Percentiles rank a stretch among this genome's conserved stretches.
phyloP scores from a whole-genome alignment of 2,888 invertebrate genomes.

The Notocelia uddmanniana region DNA sequence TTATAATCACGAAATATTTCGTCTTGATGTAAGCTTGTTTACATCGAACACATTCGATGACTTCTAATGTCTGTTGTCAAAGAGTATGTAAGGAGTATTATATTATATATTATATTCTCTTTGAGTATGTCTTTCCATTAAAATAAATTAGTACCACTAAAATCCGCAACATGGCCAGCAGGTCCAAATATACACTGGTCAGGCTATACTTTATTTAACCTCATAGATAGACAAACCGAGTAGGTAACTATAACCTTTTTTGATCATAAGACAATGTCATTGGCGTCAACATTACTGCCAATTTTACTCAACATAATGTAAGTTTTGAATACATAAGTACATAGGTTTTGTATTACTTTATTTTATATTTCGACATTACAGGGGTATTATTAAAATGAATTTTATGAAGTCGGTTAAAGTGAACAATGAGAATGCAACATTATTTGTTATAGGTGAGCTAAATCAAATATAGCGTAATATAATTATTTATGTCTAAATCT shows the following conservation, averaged over 20 bases:
- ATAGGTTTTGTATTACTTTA: conserved; percentile 20
- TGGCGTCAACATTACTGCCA: not conserved
- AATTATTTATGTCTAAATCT: too few relatives aligned
- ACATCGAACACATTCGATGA: too few relatives aligned
- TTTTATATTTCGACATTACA: not conserved
- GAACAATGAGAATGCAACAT: conserved; percentile 33
- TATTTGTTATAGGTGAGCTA: conserved; percentile 34
- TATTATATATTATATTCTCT: too few relatives aligned
- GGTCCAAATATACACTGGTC: too few relatives aligned
- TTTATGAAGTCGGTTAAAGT: conserved; percentile 29
- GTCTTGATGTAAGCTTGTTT: too few relatives aligned
- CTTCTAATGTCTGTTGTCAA: too few relatives aligned
- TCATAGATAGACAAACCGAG: not conserved
- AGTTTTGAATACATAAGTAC: not conserved
- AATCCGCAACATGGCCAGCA: too few relatives aligned
- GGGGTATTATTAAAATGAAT: conserved; percentile 28
- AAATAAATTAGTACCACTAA: too few relatives aligned
- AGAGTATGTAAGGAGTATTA: too few relatives aligned
- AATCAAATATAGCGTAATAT: not conserved
- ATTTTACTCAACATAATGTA: not conserved
- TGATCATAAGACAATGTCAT: not conserved
- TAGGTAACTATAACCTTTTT: not conserved
- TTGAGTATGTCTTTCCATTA: too few relatives aligned
- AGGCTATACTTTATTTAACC: too few relatives aligned
- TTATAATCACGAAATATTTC: too few relatives aligned